Percentiles rank a stretch among this genome's conserved stretches.
phyloP scores from a whole-genome alignment of 2,888 invertebrate species.

The Plagiodera versicolora region DNA sequence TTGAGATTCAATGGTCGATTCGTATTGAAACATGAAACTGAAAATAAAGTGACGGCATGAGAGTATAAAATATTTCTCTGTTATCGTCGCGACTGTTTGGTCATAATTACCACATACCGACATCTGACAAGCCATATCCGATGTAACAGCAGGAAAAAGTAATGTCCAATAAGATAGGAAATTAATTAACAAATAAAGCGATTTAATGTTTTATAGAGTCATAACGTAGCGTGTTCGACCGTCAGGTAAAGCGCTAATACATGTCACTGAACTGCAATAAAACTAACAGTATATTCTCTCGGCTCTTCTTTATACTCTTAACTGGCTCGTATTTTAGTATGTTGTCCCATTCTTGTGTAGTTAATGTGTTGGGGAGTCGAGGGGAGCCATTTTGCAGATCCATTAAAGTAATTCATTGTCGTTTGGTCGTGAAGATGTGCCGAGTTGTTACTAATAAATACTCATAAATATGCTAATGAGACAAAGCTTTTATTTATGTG shows the following conservation, averaged over 20 bases:
- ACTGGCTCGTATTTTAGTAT: conserved; percentile 54
- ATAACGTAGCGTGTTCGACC: conserved; percentile 49
- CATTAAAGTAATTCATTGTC: conserved; percentile 53
- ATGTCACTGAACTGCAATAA: conserved; percentile 52
- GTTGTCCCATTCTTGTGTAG: conserved; percentile 53
- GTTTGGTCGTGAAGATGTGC: conserved; percentile 36
- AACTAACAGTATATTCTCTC: conserved; percentile 52
- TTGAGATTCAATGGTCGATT: too few species aligned
- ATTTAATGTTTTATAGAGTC: conserved; percentile 50
- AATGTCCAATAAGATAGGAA: conserved; percentile 48
- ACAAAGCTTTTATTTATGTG: conserved; percentile 20
- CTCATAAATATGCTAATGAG: conserved; percentile 43
- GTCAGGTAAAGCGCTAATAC: conserved; percentile 53
- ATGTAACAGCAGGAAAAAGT: conserved; percentile 24
- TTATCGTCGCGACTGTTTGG: conserved; percentile 1
- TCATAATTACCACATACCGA: conserved; percentile 15
- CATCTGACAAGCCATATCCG: conserved; percentile 16
- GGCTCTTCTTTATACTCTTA: conserved; percentile 54
- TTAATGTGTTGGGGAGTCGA: conserved; percentile 52
- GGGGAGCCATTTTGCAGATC: conserved; percentile 45
- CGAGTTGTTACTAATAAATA: conserved; percentile 34
- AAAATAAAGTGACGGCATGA: not conserved
- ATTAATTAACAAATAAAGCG: conserved; percentile 55
- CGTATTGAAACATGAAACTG: too few species aligned
- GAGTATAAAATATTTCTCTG: conserved; percentile 5